Percentiles rank a stretch among this genome's conserved stretches.
These are phyloP conservation scores for Propithecus perrieri DNA, from an alignment of 2,797 vertebrate genomes.

Conservation along the genomic window DNA sequence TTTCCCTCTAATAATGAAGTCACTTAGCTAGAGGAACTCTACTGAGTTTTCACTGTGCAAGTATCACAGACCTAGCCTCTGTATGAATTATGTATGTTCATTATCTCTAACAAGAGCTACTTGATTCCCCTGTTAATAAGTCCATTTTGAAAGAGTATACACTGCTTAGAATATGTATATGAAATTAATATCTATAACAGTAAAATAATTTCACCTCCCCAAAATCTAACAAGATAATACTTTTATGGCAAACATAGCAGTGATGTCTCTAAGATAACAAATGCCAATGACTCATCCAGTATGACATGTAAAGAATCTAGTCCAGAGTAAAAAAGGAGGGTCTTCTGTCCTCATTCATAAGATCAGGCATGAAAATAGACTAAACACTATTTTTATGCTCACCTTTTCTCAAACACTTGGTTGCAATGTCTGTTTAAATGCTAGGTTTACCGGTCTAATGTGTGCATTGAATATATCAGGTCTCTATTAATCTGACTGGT, in stretches of 20 bases:
- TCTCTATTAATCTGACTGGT: constrained; percentile 22
- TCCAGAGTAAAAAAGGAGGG: background rate
- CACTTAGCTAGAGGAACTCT: background rate
- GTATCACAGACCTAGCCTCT: background rate
- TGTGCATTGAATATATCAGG: background rate
- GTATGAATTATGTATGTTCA: background rate
- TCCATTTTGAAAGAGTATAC: background rate
- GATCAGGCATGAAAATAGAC: background rate
- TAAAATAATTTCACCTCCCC: background rate
- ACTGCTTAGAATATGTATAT: background rate
- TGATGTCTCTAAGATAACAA: background rate
- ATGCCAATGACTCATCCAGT: background rate
- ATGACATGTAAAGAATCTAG: background rate
- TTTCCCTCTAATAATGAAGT: background rate
- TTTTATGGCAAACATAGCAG: background rate
- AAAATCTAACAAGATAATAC: background rate
- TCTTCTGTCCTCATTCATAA: background rate
- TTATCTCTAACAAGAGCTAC: background rate
- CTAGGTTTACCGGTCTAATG: background rate
- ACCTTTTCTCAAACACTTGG: background rate
- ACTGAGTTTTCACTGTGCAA: background rate
- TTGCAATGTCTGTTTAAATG: background rate
- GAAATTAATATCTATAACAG: background rate
- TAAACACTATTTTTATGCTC: background rate
- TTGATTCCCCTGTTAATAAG: background rate